phyloP scores from a whole-genome alignment of 2,888 invertebrate species.

The Dasypolia templi region DNA sequence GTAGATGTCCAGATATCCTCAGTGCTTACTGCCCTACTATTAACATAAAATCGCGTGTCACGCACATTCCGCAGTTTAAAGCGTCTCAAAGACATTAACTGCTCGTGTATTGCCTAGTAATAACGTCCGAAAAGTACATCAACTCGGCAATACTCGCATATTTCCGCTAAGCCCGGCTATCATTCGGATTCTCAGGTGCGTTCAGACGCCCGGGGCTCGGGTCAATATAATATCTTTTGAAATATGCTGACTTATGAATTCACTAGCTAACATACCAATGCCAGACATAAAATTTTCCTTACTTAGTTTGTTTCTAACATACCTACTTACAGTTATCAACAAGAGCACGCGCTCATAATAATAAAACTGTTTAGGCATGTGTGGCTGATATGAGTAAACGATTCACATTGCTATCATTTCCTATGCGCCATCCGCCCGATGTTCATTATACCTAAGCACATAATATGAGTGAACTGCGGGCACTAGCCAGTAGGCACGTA shows the following conservation, averaged over 20 bases:
- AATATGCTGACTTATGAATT: slow-evolving; percentile 33
- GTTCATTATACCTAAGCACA: slow-evolving; percentile 64
- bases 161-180: slow-evolving; percentile 51
- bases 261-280: slow-evolving; percentile 3
- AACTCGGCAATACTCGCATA: slow-evolving; percentile 58
- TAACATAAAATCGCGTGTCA: slow-evolving; percentile 84
- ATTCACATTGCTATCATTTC: slow-evolving; percentile 64
- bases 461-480: slow-evolving; percentile 42
- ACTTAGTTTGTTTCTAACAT: slow-evolving; percentile 14
- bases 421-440: slow-evolving; percentile 62
- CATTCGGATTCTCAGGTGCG: slow-evolving; percentile 56
- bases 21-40: slow-evolving; percentile 79
- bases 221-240: slow-evolving; percentile 36
- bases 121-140: slow-evolving; percentile 64
- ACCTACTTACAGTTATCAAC: slow-evolving; percentile 26
- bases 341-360: slow-evolving; percentile 30
- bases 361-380: slow-evolving; percentile 57
- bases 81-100: slow-evolving; percentile 74
- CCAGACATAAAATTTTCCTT: slow-evolving; percentile 3
- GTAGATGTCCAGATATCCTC: slow-evolving; percentile 87
- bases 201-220: slow-evolving; percentile 12
- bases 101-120: slow-evolving; percentile 72
- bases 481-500: slow-evolving; percentile 51
- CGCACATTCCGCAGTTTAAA: slow-evolving; percentile 80
- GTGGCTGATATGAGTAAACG: slow-evolving; percentile 59